Base-by-base conservation (phyloP, 1,140 invertebrate species). In the Stenopsyche tienmushanensis region DNA sequence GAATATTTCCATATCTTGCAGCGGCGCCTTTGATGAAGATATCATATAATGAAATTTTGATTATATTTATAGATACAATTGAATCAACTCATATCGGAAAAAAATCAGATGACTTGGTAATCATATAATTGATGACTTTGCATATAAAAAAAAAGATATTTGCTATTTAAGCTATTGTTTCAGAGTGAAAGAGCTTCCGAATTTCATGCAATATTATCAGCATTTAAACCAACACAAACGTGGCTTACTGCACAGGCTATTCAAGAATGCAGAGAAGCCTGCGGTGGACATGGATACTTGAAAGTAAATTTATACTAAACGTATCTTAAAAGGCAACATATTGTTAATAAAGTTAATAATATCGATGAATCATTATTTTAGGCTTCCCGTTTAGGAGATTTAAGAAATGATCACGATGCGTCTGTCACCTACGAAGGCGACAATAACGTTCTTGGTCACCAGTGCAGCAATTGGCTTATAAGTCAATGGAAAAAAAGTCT, bases 341-440 rank as follows among this genome's bases (percentile, higher is more conserved):
- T 13, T 7, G 29, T 34, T 13, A 15, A 7, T 13, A 15, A 29
- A 34, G 3, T 55, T 29, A 29, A 55, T 39, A 41, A n/a, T 59
- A n/a, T 3, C 7, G 8, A 20, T 34, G 10, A 8, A 58, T 17
- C 18, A n/a, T 60, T n/a, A 21, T 15, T 62, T 50, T 24, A 67
- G 86, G 86, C 86, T n/a, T 81, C 89, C 7, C 84, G 86, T 24
- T 75, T 94, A 17, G 90, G 90, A 26, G 84, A 87, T 42, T 72
- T 93, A 2, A 82, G 90, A 15, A 85, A 90, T 70, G 90, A 93
- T 73, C 90, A 93, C 76, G 93, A 95, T 78, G 90, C 91, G 9
- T 92, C 90, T 69, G 90, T 88, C 72, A 94, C 92, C 0, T 94
- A 93, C 73, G 92, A 95, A 78, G 93, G 92, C 20, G 93, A 94